Evolutionary conservation across 2,113 vertebrate genomes (phyloP).

Genomic region (Bettongia penicillata): DNA sequence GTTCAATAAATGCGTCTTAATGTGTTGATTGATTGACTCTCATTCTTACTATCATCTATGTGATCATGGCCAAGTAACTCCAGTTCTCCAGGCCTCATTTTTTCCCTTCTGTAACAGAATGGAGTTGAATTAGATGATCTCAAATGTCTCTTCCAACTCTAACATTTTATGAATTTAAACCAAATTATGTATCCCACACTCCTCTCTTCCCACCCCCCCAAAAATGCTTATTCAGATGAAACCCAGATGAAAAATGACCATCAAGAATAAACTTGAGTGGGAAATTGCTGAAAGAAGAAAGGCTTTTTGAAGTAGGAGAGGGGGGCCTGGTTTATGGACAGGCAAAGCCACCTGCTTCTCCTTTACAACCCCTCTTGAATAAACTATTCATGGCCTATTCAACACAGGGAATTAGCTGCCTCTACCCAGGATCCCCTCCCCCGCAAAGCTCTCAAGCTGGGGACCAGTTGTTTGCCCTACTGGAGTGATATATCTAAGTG

Average conservation of each 20-base stretch:
- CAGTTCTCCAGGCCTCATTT: background rate
- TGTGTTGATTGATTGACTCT: background rate
- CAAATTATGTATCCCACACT: background rate
- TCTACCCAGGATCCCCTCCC: background rate
- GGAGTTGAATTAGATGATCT: background rate
- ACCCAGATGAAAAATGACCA: background rate
- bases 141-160: background rate
- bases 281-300: background rate
- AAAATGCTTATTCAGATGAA: background rate
- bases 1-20: background rate
- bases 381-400: background rate
- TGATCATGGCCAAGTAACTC: background rate
- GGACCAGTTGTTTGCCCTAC: background rate
- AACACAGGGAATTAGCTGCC: background rate
- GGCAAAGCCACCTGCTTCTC: conserved; percentile 1
- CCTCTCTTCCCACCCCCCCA: background rate
- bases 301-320: conserved; percentile 2
- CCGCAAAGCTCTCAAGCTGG: background rate
- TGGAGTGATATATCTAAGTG: background rate
- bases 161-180: background rate
- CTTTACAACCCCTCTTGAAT: conserved; percentile 2
- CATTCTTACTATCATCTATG: background rate
- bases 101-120: background rate
- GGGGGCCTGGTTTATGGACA: background rate
- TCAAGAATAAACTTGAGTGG: background rate